Percentiles rank a stretch among this genome's conserved stretches.
phyloP scores from a whole-genome alignment of 2,797 vertebrate genomes.

The Pseudocheirus occidentalis region DNA sequence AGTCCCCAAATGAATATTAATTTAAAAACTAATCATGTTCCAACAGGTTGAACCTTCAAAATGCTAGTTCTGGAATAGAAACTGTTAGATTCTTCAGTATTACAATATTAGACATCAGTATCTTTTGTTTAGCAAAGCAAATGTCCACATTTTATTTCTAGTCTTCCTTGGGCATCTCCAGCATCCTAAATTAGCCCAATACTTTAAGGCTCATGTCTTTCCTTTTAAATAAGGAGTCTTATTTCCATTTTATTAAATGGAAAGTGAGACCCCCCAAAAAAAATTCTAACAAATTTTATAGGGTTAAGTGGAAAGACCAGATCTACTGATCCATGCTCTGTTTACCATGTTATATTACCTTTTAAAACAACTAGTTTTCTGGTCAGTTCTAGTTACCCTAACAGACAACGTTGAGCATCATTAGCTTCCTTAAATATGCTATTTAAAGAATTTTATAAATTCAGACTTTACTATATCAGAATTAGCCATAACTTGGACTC shows the following conservation, averaged over 20 bases:
- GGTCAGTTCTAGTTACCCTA: background rate
- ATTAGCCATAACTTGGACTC: background rate
- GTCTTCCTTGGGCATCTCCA: background rate
- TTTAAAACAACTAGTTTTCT: conserved; percentile 21
- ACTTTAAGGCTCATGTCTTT: conserved; percentile 31
- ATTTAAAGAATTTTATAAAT: background rate
- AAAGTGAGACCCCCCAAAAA: background rate
- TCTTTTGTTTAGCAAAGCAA: conserved; percentile 55
- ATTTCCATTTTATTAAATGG: conserved; percentile 20
- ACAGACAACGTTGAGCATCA: background rate
- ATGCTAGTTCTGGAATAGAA: conserved; percentile 70
- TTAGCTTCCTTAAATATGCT: background rate
- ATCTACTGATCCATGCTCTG: background rate
- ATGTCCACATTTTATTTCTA: background rate
- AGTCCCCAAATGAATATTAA: conserved; percentile 72
- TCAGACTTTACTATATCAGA: background rate
- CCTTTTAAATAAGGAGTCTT: conserved; percentile 12
- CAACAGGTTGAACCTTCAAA: conserved; percentile 66
- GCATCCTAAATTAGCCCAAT: conserved; percentile 2
- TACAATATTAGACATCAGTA: background rate
- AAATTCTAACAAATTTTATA: conserved; percentile 11
- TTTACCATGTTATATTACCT: background rate
- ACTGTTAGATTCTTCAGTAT: conserved; percentile 26
- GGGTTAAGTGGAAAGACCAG: background rate
- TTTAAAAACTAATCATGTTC: conserved; percentile 69